Evolutionary conservation across 2,113 vertebrate genomes (phyloP).

Genomic region (Alligator sinensis): DNA sequence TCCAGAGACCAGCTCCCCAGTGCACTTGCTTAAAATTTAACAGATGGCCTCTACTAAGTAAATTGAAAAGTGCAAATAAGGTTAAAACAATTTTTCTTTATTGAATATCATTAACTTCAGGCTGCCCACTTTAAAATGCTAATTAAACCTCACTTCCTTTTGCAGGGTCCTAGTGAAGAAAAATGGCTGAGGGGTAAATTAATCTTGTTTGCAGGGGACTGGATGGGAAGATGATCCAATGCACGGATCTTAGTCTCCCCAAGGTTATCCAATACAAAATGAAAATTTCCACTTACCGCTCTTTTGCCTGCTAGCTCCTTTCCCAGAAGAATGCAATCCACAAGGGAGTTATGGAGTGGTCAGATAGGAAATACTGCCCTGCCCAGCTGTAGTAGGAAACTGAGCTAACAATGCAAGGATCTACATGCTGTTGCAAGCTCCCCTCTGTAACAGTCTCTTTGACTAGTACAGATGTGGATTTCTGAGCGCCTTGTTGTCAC

Average conservation of each 20-base stretch:
- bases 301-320: neutral
- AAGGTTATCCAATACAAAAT: slow-evolving; percentile 16
- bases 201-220: slow-evolving; percentile 58
- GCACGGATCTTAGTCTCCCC: neutral
- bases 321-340: slow-evolving; percentile 34
- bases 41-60: slow-evolving; percentile 81
- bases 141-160: slow-evolving; percentile 74
- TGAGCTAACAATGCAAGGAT: neutral
- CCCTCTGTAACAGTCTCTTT: neutral
- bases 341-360: slow-evolving; percentile 11
- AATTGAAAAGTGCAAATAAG: slow-evolving; percentile 82
- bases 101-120: slow-evolving; percentile 82
- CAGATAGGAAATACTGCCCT: neutral
- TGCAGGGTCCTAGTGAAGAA: slow-evolving; percentile 63
- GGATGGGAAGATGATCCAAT: slow-evolving; percentile 24
- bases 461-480: neutral
- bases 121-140: slow-evolving; percentile 79
- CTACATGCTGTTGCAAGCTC: neutral
- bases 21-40: slow-evolving; percentile 76
- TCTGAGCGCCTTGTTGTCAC: neutral
- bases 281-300: slow-evolving; percentile 36
- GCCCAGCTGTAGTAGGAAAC: neutral
- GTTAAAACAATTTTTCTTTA: slow-evolving; percentile 81
- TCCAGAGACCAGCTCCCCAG: slow-evolving; percentile 63
- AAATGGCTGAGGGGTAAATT: slow-evolving; percentile 61